Percentiles rank a stretch among this genome's conserved stretches.
phyloP scores from a whole-genome alignment of 1,140 invertebrate genomes.

The Uloborus diversus region DNA sequence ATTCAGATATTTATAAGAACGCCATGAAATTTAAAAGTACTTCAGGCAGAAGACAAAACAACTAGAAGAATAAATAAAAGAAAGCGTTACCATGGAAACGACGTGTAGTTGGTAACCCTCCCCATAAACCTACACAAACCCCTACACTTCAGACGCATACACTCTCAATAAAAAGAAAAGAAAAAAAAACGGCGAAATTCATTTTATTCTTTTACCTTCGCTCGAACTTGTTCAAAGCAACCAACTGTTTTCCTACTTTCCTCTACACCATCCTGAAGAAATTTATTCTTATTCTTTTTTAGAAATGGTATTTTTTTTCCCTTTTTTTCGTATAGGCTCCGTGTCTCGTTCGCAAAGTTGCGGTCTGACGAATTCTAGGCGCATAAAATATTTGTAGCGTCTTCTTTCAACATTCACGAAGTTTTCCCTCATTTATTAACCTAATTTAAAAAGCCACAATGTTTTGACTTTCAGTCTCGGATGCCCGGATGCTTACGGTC shows the following conservation, averaged over 20 bases:
- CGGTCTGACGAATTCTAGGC: not conserved
- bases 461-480: too few relatives aligned
- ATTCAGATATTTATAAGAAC: too few relatives aligned
- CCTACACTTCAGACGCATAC: not conserved
- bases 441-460: not conserved
- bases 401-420: not conserved
- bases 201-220: conserved; percentile 4
- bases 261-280: not conserved
- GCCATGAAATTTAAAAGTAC: too few relatives aligned
- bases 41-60: too few relatives aligned
- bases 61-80: not conserved
- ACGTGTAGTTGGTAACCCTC: not conserved
- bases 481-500: too few relatives aligned
- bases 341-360: not conserved
- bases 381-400: not conserved
- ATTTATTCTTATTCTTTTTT: not conserved
- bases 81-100: not conserved
- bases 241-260: not conserved
- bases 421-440: not conserved
- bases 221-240: conserved; percentile 1
- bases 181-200: not conserved
- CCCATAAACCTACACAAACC: not conserved
- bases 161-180: not conserved
- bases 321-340: not conserved
- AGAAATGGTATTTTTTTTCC: not conserved